Conservation (phyloP, 2,113 vertebrate species). For the Melierax canorus region DNA sequence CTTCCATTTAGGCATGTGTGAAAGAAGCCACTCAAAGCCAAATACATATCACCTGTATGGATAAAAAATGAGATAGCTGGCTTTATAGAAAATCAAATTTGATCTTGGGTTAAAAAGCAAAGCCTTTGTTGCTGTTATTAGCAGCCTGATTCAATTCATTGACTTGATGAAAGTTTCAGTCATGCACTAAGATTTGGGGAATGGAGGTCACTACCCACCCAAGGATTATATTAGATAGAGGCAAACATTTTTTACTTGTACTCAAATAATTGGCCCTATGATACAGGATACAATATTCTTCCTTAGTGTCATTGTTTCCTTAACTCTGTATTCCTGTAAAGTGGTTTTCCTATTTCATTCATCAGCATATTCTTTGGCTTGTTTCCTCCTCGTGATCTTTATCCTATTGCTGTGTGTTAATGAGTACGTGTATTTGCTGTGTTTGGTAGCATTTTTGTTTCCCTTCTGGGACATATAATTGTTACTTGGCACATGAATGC, state of each 20-base stretch:
- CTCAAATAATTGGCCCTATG: background rate
- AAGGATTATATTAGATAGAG: background rate
- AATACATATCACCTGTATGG: background rate
- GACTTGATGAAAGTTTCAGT: background rate
- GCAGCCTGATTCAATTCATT: background rate
- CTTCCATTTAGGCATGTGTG: background rate
- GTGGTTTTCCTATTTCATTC: background rate
- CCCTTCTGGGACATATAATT: slow-evolving; percentile 37
- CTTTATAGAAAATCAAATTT: background rate
- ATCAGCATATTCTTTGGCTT: background rate
- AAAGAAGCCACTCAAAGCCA: background rate
- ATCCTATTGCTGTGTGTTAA: background rate
- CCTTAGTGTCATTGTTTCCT: background rate
- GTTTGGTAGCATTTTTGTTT: slow-evolving; percentile 12
- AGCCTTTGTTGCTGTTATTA: background rate
- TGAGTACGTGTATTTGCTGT: background rate
- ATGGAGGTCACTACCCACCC: background rate
- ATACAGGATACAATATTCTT: background rate
- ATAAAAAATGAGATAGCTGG: background rate
- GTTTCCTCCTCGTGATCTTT: background rate
- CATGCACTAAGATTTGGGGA: background rate
- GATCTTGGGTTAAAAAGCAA: background rate
- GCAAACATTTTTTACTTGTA: background rate
- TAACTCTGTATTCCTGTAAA: background rate
- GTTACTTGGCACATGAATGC: slow-evolving; percentile 37